Evolutionary conservation across 2,797 vertebrate species (phyloP).

Genomic region (Kryptopterus vitreolus): DNA sequence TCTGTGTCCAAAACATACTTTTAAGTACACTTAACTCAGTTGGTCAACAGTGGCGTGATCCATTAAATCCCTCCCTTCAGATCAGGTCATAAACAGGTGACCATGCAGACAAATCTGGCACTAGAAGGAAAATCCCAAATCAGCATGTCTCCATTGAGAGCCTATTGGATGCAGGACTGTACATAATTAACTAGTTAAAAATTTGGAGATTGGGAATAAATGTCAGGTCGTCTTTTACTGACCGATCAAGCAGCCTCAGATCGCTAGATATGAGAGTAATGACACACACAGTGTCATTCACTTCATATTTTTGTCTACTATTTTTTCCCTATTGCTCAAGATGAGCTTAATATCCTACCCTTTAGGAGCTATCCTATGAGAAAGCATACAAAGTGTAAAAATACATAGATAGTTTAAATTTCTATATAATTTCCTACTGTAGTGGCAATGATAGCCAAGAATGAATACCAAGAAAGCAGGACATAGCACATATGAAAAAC

Average conservation of each 20-base stretch:
- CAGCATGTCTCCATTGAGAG: conserved; percentile 34
- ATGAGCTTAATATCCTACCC: neutral
- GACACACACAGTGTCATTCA: neutral
- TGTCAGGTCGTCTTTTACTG: neutral
- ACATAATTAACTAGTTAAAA: neutral
- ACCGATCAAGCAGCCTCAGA: neutral
- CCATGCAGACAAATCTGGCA: conserved; percentile 18
- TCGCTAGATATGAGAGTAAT: neutral
- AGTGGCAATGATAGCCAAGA: neutral
- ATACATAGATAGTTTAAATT: neutral
- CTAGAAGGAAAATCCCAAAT: conserved; percentile 32
- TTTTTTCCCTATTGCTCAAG: neutral
- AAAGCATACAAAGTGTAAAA: neutral
- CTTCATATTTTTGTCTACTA: neutral
- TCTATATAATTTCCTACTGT: neutral
- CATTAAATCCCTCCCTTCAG: conserved; percentile 34
- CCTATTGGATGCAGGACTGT: conserved; percentile 9
- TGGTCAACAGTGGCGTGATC: conserved; percentile 46
- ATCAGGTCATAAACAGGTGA: conserved; percentile 44
- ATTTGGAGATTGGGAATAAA: neutral
- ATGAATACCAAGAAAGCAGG: neutral
- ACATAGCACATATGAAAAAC: neutral
- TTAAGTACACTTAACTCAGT: conserved; percentile 16
- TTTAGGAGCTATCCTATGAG: neutral
- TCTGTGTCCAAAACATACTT: neutral